These are phyloP conservation scores for Pongo pygmaeus DNA, from an alignment of 2,113 vertebrate species.

Conservation along the genomic window DNA sequence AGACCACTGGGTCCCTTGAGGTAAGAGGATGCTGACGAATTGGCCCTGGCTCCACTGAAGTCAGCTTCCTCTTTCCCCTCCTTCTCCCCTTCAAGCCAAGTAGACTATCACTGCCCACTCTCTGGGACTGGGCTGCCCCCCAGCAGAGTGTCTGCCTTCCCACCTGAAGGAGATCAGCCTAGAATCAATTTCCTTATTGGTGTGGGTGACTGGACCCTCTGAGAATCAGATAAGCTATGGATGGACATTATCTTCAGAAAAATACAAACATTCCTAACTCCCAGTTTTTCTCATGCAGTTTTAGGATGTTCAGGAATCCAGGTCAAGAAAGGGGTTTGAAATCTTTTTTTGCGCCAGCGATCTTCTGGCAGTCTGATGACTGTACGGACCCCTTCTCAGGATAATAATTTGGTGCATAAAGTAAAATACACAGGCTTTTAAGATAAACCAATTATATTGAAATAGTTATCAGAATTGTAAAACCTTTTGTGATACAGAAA, in stretches of 20 bases:
- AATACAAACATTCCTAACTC: background rate
- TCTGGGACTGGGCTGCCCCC: background rate
- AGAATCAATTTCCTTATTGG: background rate
- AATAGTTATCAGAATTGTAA: background rate
- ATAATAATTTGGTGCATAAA: background rate
- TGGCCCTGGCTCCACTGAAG: fast-evolving
- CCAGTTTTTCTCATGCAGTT: background rate
- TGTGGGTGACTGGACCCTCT: background rate
- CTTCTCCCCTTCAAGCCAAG: background rate
- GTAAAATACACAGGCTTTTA: background rate
- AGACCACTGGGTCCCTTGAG: background rate
- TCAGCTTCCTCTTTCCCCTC: background rate
- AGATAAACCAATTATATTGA: background rate
- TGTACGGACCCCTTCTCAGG: background rate
- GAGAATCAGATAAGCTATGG: background rate
- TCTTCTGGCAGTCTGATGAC: background rate
- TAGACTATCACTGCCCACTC: no score
- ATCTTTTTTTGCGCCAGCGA: background rate
- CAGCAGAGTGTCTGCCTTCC: background rate
- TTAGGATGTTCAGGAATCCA: background rate
- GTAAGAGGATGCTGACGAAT: background rate
- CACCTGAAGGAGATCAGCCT: background rate
- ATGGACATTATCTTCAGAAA: background rate
- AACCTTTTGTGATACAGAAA: background rate
- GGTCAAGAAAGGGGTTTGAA: background rate